Base-by-base conservation (phyloP, 2,888 invertebrate species). In the Megastigmus dorsalis region DNA sequence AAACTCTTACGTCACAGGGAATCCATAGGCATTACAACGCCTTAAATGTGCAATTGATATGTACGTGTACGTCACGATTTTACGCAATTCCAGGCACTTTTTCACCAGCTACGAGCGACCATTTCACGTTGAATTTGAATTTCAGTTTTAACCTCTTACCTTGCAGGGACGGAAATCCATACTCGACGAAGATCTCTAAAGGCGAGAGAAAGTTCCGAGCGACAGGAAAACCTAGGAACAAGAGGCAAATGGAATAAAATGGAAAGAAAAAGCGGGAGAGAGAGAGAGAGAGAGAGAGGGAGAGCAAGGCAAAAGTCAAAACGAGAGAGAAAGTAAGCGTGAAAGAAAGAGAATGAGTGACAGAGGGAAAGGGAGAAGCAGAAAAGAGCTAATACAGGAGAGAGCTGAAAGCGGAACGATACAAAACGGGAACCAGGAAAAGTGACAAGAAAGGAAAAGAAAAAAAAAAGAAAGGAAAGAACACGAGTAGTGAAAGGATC, bases 91-190 rank as follows among this genome's bases (percentile, higher is more conserved):
- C 63, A 48, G 43, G 62, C 54, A 71, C 48, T 60, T 75, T 75
- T 67, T 62, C 67, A 48, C 54, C 62, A 54, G 55, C 48, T 20
- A 13, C 20, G 43, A 38, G 54, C 50, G 65, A 74, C 45, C 67
- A 30, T 38, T 48, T 67, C 38, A 52, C 66, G 33, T 45, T 67
- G n/a, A 48, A 71, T 54, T 59, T 57, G 66, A 78, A 80, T 74
- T 78, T 79, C 69, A 79, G 79, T 60, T 78, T 75, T 59, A 75
- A 77, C 78, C 77, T 79, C 79, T 80, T 81, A 80, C 78, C 79
- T 81, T 81, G 67, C 81, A 80, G 81, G 81, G 78, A 74, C 78
- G 76, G 79, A 80, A 79, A 77, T 78, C 79, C 77, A 79, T 78
- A 74, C 79, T 80, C 77, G 80, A 80, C 75, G 79, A 79, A 62